These are phyloP conservation scores for Drosophila nigrodunni DNA, from an alignment of 1,140 invertebrate genomes.

Conservation along the genomic window DNA sequence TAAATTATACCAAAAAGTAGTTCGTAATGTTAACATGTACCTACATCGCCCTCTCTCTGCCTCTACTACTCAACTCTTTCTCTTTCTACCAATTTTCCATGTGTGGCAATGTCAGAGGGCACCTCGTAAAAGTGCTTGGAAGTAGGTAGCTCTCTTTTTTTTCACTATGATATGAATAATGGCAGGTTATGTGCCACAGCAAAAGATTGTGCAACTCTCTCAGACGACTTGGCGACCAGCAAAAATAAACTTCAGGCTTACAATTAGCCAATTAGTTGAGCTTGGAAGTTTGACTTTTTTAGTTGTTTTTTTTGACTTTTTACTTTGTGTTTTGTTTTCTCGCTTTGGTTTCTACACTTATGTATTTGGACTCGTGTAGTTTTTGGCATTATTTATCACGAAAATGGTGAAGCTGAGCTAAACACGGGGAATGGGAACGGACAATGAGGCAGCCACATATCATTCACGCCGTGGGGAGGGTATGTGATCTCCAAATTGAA, in stretches of 20 bases:
- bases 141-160: conserved; percentile 26
- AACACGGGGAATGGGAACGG: conserved; percentile 3
- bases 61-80: not conserved
- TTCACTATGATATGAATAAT: conserved; percentile 13
- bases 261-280: conserved; percentile 65
- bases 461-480: not conserved
- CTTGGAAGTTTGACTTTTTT: conserved; percentile 15
- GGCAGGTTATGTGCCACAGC: conserved; percentile 26
- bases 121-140: conserved; percentile 39
- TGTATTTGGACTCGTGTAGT: conserved; percentile 21
- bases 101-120: conserved; percentile 55
- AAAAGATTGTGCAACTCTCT: conserved; percentile 55
- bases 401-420: conserved; percentile 51
- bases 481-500: not conserved
- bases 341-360: conserved; percentile 21
- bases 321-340: conserved; percentile 24
- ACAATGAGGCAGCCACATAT: conserved; percentile 12
- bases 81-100: conserved; percentile 6
- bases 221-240: conserved; percentile 31
- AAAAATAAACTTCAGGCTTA: conserved; percentile 63
- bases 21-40: conserved; percentile 17
- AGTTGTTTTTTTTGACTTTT: conserved; percentile 25
- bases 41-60: not conserved
- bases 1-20: conserved; percentile 19
- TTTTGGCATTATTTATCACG: conserved; percentile 21